Percentiles rank a stretch among this genome's conserved stretches.
These are phyloP conservation scores for Monodelphis domestica DNA, from an alignment of 2,797 vertebrate genomes.

Conservation along the genomic window DNA sequence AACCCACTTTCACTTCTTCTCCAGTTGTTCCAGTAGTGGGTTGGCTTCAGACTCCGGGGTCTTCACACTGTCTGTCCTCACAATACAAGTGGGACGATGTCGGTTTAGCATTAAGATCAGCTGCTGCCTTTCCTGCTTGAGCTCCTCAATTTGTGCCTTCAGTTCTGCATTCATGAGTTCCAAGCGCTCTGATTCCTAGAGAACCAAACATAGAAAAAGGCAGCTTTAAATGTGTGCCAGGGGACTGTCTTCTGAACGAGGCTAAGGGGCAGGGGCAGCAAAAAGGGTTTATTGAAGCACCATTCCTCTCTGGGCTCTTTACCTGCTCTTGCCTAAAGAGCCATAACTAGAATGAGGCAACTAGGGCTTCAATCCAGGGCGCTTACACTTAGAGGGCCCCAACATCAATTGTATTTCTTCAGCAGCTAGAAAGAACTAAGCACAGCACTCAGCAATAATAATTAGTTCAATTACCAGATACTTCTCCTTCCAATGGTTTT, in stretches of 20 bases:
- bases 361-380: neutral
- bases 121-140: constrained; percentile 96
- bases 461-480: neutral
- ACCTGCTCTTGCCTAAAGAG: neutral
- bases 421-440: neutral
- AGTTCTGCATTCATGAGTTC: constrained; percentile 97
- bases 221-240: neutral
- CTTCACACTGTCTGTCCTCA: constrained; percentile 95
- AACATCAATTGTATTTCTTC: neutral
- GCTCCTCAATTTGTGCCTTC: constrained; percentile 96
- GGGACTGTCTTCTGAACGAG: neutral
- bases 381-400: neutral
- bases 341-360: neutral
- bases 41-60: constrained; percentile 92
- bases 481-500: neutral
- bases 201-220: constrained; percentile 48
- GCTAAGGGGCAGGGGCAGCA: neutral
- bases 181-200: constrained; percentile 95
- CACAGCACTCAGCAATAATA: neutral
- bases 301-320: neutral
- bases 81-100: constrained; percentile 97
- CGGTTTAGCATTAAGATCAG: constrained; percentile 97
- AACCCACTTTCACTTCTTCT: constrained; percentile 89
- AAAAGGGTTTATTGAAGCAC: neutral
- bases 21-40: constrained; percentile 93